Evolutionary conservation across 2,888 invertebrate species (phyloP).

Genomic region (Zygogramma bicolorata): DNA sequence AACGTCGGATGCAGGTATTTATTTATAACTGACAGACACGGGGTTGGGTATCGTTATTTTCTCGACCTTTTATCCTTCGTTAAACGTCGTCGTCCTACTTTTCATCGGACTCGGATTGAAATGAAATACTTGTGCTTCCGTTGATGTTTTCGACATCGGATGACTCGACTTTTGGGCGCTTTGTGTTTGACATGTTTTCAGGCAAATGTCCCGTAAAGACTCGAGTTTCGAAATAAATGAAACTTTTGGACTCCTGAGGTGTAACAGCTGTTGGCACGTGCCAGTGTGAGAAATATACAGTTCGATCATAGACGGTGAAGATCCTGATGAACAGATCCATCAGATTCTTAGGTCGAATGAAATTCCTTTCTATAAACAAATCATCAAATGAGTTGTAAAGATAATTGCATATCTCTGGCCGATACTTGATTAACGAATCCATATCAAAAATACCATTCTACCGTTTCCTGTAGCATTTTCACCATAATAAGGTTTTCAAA

Average conservation of each 20-base stretch:
- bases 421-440: no score
- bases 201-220: not conserved
- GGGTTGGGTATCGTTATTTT: conserved; percentile 18
- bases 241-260: not conserved
- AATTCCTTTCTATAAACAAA: no score
- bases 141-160: conserved; percentile 17
- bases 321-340: not conserved
- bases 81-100: not conserved
- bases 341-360: not conserved
- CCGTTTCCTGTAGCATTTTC: no score
- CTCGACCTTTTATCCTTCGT: conserved; percentile 13
- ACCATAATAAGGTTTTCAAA: no score
- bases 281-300: not conserved
- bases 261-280: conserved; percentile 12
- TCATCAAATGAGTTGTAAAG: no score
- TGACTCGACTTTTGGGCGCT: not conserved
- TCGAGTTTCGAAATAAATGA: conserved; percentile 20
- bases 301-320: no score
- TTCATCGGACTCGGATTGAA: not conserved
- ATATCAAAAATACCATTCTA: no score
- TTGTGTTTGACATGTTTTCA: conserved; percentile 21
- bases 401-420: no score
- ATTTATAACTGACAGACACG: conserved; percentile 26
- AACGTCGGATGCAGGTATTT: conserved; percentile 27
- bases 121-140: conserved; percentile 8